phyloP scores from a whole-genome alignment of 2,113 vertebrate genomes.

The Indicator maculatus region DNA sequence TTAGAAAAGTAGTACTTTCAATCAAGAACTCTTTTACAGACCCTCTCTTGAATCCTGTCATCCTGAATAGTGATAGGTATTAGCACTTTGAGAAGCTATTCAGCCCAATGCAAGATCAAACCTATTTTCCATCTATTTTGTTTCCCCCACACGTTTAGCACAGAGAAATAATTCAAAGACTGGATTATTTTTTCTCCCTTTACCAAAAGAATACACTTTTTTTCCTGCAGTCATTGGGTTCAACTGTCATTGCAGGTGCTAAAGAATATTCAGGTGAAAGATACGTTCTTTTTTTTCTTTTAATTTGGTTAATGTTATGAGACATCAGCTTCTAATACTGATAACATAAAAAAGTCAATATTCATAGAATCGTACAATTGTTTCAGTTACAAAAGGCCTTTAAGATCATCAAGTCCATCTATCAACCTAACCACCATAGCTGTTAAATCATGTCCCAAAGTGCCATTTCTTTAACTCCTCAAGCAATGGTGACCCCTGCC shows the following conservation, averaged over 20 bases:
- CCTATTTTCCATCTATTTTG: neutral
- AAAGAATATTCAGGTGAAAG: neutral
- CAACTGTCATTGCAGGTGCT: neutral
- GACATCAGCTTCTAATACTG: neutral
- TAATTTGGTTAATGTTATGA: neutral
- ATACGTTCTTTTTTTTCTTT: neutral
- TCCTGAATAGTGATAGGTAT: neutral
- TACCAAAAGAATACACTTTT: neutral
- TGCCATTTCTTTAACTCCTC: no score
- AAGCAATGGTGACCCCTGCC: no score
- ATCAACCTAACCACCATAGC: no score
- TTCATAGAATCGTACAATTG: no score
- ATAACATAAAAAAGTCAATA: neutral
- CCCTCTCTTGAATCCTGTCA: neutral
- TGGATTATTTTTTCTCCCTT: accelerated
- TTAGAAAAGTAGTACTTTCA: neutral
- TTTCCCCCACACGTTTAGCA: neutral
- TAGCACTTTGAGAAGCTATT: neutral
- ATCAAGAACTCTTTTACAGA: neutral
- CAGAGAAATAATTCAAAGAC: neutral
- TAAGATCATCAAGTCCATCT: no score
- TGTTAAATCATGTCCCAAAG: no score
- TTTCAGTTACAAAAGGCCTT: no score
- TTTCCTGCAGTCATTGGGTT: neutral
- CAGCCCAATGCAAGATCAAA: neutral